Evolutionary conservation across 2,888 invertebrate species (phyloP).

Genomic region (Apamea monoglypha): DNA sequence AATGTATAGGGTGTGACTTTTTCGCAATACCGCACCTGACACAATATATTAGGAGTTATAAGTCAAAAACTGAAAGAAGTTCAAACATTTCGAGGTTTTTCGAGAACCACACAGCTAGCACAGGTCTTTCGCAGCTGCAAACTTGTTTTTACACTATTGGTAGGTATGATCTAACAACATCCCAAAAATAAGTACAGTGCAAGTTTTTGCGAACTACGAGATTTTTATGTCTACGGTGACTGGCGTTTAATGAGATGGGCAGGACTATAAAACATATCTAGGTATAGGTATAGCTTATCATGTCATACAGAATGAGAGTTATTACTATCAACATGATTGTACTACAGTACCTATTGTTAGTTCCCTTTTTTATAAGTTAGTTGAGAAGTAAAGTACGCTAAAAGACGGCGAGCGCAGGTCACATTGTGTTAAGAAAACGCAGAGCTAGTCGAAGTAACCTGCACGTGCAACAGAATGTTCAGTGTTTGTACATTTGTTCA

Average conservation of each 20-base stretch:
- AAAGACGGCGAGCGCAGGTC: constrained; percentile 55
- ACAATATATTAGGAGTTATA: neutral
- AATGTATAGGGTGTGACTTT: neutral
- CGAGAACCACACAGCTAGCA: neutral
- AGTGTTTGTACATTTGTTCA: constrained; percentile 69
- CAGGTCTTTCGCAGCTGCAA: neutral
- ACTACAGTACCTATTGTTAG: neutral
- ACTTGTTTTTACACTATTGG: neutral
- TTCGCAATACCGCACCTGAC: too few species aligned
- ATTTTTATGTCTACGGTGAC: neutral
- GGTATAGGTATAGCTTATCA: neutral
- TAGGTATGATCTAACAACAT: neutral
- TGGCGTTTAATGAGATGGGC: neutral
- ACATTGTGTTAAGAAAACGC: constrained; percentile 69
- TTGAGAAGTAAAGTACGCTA: constrained; percentile 44
- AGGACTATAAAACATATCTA: neutral
- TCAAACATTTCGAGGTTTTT: neutral
- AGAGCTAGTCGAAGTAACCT: constrained; percentile 61
- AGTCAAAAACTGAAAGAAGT: neutral
- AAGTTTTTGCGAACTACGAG: too few species aligned
- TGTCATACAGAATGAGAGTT: neutral
- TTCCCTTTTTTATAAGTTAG: constrained; percentile 1
- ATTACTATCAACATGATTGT: neutral
- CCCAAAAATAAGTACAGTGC: neutral
- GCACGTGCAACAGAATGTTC: constrained; percentile 71